Conservation (phyloP, 2,888 invertebrate genomes). For the Himalopsyche kuldschensis region DNA sequence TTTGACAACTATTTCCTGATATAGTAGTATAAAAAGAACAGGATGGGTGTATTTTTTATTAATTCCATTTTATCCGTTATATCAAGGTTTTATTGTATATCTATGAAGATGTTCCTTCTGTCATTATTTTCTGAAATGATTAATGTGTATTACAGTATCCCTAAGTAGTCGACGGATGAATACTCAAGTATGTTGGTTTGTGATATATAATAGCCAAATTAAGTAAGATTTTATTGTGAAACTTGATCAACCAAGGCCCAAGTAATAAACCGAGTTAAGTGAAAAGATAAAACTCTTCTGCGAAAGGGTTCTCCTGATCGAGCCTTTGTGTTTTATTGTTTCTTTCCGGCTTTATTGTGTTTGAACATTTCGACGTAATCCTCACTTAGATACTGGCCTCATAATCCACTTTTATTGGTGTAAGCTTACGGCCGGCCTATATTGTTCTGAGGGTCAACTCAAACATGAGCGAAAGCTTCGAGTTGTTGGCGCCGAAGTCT, state of each 20-base stretch:
- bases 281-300: background rate
- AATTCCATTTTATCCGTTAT: no score
- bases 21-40: no score
- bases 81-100: no score
- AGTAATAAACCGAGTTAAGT: background rate
- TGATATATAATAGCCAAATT: background rate
- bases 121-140: no score
- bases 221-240: background rate
- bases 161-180: no score
- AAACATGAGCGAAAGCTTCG: conserved; percentile 11
- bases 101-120: no score
- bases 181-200: background rate
- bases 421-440: conserved; percentile 12
- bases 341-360: conserved; percentile 33
- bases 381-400: conserved; percentile 31
- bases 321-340: conserved; percentile 27
- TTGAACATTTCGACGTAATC: conserved; percentile 13
- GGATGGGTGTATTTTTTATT: no score
- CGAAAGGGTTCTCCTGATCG: background rate
- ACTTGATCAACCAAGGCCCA: background rate
- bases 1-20: no score
- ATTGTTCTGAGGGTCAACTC: conserved; percentile 16
- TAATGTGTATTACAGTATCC: no score
- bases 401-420: conserved; percentile 34
- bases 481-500: conserved; percentile 19